Evolutionary conservation across 2,797 vertebrate genomes (phyloP), one percentile per base, ranked within the genome.

Genomic region (Amblyraja radiata): DNA sequence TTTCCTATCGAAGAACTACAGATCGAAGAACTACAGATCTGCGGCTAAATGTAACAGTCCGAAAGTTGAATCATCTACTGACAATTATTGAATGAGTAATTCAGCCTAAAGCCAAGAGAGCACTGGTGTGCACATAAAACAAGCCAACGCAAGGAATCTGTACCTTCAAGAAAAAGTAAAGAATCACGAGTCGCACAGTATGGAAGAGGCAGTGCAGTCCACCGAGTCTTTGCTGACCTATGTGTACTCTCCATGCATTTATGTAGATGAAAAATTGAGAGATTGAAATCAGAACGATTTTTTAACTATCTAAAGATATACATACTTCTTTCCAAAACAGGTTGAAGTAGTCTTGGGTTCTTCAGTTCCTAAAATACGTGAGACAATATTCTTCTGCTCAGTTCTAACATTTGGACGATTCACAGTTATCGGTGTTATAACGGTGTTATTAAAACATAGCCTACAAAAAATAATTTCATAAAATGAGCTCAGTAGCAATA

Each of bases 281-380:
- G 10, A 68, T 68, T 68, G 16, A 0, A 16, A 68, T 21, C 18
- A 74, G 71, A 74, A 74, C 8, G 71, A 10, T 74, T 25, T 4
- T 63, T 16, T 88, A 23, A 68, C 36, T 32, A 68, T 68, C 32
- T 88, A 68, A 21, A 68, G 61, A 88, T 8, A 13, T 65, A n/a
- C 84, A 68, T 88, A 88, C 84, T 68, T 36, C 61, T 68, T 68
- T 68, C 84, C 61, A 88, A 88, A 88, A 68, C 9, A 21, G n/a
- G 28, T 68, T 63, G 61, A 21, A 16, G 8, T 21, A 88, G 16
- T 21, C 63, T 68, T 88, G 8, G 65, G 84, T 4, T 68, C 36
- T 88, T 68, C 84, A 68, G 68, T 6, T 36, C 61, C n/a, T 65
- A 63, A 88, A 88, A 58, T 21, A 13, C 1, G 28, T 86, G 28